A percentile compares a stretch with the other conserved stretches of the same genome.
Evolutionary conservation across 2,113 vertebrate genomes (phyloP).

Genomic region (Climacteris rufus): DNA sequence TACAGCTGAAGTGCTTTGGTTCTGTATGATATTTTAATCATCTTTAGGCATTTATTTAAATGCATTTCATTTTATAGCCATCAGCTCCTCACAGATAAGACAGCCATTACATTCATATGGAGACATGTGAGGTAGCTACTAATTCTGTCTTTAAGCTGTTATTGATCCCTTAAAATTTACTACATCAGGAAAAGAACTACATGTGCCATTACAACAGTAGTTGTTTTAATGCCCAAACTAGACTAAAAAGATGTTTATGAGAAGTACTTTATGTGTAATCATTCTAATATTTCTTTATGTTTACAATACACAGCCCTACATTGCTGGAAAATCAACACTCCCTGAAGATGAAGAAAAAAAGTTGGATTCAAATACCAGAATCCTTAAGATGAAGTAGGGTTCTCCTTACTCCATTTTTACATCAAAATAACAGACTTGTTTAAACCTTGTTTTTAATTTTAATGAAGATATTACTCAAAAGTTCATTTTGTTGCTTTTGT

Average conservation of each 20-base stretch:
- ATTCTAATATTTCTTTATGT: constrained; percentile 2
- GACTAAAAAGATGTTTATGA: neutral
- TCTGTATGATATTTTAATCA: constrained; percentile 79
- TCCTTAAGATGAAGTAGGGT: neutral
- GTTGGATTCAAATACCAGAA: neutral
- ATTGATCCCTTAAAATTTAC: constrained; percentile 67
- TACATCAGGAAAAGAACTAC: constrained; percentile 5
- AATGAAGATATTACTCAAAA: neutral
- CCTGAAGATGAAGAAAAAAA: neutral
- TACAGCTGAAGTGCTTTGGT: constrained; percentile 73
- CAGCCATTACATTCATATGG: constrained; percentile 39
- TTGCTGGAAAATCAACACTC: neutral
- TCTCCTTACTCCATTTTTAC: neutral
- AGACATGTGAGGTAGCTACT: constrained; percentile 55
- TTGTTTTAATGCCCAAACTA: constrained; percentile 25
- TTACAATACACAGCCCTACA: neutral
- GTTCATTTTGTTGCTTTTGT: neutral
- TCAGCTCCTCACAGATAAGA: constrained; percentile 62
- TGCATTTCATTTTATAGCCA: constrained; percentile 70
- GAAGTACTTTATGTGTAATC: neutral
- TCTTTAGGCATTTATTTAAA: constrained; percentile 71
- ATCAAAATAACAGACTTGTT: neutral
- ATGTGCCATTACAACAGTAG: constrained; percentile 13
- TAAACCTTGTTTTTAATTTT: neutral
- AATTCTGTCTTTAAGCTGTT: constrained; percentile 52